Evolutionary conservation across 2,113 vertebrate species (phyloP).

Genomic region (Ceyx margarethae): DNA sequence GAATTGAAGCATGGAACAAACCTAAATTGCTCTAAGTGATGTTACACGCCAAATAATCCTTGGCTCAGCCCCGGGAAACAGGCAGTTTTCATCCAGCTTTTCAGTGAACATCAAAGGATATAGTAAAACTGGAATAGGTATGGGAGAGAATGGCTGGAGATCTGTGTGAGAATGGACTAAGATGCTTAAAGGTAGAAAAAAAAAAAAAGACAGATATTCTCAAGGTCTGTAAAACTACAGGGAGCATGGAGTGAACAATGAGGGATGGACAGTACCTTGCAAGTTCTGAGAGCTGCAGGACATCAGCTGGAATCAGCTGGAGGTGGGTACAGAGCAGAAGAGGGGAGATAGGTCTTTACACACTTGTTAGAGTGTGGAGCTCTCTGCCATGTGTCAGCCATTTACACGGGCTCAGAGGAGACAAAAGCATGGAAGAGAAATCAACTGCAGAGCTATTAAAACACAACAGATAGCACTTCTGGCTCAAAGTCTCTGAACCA

Average conservation of each 20-base stretch:
- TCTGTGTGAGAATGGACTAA: neutral
- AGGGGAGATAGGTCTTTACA: neutral
- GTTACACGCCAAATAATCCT: neutral
- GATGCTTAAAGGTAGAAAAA: neutral
- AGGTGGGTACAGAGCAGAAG: neutral
- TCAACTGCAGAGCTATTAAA: neutral
- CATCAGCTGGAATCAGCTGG: neutral
- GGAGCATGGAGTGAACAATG: neutral
- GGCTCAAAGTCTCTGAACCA: neutral
- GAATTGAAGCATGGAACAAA: conserved; percentile 30
- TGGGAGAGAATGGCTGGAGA: neutral
- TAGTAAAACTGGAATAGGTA: neutral
- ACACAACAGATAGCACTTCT: neutral
- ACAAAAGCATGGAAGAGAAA: neutral
- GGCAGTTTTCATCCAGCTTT: conserved; percentile 4
- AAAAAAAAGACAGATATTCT: neutral
- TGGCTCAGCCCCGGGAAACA: neutral
- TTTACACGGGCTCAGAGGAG: neutral
- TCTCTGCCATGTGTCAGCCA: neutral
- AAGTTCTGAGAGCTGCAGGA: neutral
- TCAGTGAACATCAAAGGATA: neutral
- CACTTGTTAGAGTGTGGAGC: neutral
- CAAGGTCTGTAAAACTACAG: neutral
- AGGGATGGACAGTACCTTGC: neutral
- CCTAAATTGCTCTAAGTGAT: neutral